A percentile compares a stretch with the other conserved stretches of the same genome.
phyloP scores from a whole-genome alignment of 2,888 invertebrate species.

The Coelinius sp. region DNA sequence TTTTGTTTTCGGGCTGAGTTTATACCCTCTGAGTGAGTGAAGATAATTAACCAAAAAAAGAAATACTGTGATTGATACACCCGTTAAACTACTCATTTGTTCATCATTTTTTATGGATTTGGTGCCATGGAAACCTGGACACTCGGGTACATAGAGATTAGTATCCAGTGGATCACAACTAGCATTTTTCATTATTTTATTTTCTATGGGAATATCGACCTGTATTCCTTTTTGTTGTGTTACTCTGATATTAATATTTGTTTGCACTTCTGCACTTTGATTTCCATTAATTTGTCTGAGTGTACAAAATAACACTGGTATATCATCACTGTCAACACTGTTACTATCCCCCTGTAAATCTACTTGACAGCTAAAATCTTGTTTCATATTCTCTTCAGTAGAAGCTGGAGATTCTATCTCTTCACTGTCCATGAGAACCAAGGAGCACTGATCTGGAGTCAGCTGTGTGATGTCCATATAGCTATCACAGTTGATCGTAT shows the following conservation, averaged over 20 bases:
- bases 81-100: constrained; percentile 42
- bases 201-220: constrained; percentile 18
- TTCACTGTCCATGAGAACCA: no score
- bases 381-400: no score
- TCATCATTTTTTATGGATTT: constrained; percentile 35
- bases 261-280: constrained; percentile 27
- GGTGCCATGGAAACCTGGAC: constrained; percentile 39
- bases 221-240: constrained; percentile 6
- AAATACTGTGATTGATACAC: constrained; percentile 41
- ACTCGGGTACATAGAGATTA: background rate
- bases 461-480: background rate
- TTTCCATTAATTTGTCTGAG: no score
- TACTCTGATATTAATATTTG: constrained; percentile 27
- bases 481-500: background rate
- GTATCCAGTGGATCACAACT: constrained; percentile 41
- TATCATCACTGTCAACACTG: background rate
- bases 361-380: no score
- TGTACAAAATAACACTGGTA: no score
- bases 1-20: constrained; percentile 42
- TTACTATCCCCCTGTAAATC: no score
- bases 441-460: no score
- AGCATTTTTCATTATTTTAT: constrained; percentile 33
- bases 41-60: constrained; percentile 40
- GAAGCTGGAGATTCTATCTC: no score
- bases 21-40: constrained; percentile 28